Evolutionary conservation across 2,888 invertebrate genomes (phyloP).

Genomic region (Bugulina stolonifera): DNA sequence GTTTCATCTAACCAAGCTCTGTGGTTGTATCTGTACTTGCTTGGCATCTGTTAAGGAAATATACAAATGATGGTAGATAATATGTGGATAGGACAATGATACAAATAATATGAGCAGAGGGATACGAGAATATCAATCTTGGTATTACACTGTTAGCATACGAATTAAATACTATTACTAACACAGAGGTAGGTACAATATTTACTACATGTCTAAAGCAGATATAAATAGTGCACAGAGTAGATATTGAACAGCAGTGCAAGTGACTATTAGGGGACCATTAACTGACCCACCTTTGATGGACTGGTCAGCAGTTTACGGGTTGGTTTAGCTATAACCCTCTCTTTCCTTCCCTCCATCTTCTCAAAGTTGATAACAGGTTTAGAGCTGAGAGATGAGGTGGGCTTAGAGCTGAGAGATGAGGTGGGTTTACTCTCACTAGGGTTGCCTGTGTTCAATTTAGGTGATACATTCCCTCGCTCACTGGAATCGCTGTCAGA

Average conservation of each 20-base stretch:
- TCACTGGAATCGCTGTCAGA: no score
- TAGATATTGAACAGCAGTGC: background rate
- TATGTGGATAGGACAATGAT: background rate
- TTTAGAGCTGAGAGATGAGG: background rate
- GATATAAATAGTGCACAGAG: no score
- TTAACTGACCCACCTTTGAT: background rate
- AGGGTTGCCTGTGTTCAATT: no score
- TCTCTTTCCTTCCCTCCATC: constrained; percentile 8
- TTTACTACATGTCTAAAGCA: no score
- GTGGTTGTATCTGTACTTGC: constrained; percentile 18
- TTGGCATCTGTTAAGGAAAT: background rate
- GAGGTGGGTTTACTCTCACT: background rate
- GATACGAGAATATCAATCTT: no score
- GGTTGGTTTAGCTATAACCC: background rate
- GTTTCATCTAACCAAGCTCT: constrained; percentile 3
- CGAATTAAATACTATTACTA: no score
- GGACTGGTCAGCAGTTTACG: background rate
- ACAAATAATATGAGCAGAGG: background rate
- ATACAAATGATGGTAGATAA: background rate
- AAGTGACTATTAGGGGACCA: background rate
- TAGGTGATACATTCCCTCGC: no score
- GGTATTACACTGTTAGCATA: no score
- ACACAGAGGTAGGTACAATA: no score
- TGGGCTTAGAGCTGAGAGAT: background rate
- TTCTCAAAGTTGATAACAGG: constrained; percentile 21